A percentile compares a stretch with the other conserved stretches of the same genome.
phyloP scores from a whole-genome alignment of 2,888 invertebrate genomes.

The Ypsolopha sequella region DNA sequence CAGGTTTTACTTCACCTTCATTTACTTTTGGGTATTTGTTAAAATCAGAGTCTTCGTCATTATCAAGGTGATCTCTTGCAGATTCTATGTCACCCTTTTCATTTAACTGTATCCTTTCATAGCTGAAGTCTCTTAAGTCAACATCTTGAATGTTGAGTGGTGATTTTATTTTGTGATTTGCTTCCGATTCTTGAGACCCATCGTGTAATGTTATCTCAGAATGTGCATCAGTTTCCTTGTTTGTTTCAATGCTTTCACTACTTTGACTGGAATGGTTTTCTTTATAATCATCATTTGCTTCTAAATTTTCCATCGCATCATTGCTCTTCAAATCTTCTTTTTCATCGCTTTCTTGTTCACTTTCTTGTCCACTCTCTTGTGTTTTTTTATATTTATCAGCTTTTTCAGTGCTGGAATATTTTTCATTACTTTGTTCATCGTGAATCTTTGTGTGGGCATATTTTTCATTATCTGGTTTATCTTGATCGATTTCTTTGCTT shows the following conservation, averaged over 20 bases:
- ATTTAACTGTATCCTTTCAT: conserved; percentile 33
- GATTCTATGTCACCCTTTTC: conserved; percentile 29
- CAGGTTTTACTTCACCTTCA: conserved; percentile 52
- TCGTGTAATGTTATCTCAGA: neutral
- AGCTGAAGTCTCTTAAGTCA: conserved; percentile 35
- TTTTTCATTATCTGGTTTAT: no score
- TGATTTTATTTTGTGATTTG: conserved; percentile 7
- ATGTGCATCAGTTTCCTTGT: conserved; percentile 6
- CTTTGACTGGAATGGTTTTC: conserved; percentile 14
- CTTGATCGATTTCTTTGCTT: no score
- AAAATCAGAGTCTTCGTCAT: conserved; percentile 11
- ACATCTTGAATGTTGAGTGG: conserved; percentile 27
- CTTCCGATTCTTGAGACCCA: neutral
- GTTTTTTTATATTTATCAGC: neutral
- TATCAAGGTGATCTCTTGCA: conserved; percentile 21
- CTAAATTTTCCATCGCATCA: neutral
- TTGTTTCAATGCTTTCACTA: conserved; percentile 16
- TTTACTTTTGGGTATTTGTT: conserved; percentile 18
- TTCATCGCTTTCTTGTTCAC: conserved; percentile 13
- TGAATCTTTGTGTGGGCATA: no score
- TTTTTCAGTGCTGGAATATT: neutral
- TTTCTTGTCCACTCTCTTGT: conserved; percentile 10
- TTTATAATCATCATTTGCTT: neutral
- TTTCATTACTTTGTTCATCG: neutral
- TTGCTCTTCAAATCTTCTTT: conserved; percentile 8